Evolutionary conservation across 2,888 invertebrate genomes (phyloP).

Genomic region (Drosophila mimetica): DNA sequence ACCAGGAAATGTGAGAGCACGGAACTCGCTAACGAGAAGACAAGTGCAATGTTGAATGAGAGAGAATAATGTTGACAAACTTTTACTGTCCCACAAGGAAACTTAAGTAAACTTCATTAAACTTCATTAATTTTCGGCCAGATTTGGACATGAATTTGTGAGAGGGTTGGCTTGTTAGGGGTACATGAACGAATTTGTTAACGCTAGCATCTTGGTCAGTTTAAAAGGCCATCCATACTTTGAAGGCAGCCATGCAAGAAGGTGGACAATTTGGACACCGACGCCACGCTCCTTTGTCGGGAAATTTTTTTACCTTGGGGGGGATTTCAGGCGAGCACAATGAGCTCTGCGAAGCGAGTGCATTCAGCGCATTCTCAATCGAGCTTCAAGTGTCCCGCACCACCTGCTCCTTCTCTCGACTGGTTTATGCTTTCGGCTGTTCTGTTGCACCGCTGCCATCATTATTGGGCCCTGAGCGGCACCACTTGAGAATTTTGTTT

Average conservation of each 20-base stretch:
- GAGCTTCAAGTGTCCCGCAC: constrained; percentile 50
- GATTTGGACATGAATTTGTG: neutral
- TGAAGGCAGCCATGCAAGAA: neutral
- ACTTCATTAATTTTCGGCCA: constrained; percentile 50
- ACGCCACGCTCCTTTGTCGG: neutral
- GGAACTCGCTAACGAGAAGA: no score
- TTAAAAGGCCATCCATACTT: constrained; percentile 4
- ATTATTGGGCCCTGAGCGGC: constrained; percentile 53
- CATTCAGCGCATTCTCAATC: constrained; percentile 49
- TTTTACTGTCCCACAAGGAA: constrained; percentile 46
- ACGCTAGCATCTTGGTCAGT: constrained; percentile 1
- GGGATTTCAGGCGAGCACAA: constrained; percentile 16
- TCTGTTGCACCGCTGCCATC: constrained; percentile 18
- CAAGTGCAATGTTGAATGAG: no score
- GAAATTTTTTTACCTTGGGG: neutral
- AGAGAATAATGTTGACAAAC: no score
- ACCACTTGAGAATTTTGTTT: constrained; percentile 61
- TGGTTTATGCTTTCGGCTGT: constrained; percentile 20
- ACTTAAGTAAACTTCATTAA: constrained; percentile 68
- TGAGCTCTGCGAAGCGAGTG: constrained; percentile 32
- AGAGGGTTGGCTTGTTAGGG: constrained; percentile 38
- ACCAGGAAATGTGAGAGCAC: no score
- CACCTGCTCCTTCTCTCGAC: constrained; percentile 8
- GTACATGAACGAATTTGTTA: no score
- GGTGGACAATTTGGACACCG: constrained; percentile 7